Percentiles rank a stretch among this genome's conserved stretches.
phyloP scores from a whole-genome alignment of 2,113 vertebrate species.

The Odontesthes bonariensis region DNA sequence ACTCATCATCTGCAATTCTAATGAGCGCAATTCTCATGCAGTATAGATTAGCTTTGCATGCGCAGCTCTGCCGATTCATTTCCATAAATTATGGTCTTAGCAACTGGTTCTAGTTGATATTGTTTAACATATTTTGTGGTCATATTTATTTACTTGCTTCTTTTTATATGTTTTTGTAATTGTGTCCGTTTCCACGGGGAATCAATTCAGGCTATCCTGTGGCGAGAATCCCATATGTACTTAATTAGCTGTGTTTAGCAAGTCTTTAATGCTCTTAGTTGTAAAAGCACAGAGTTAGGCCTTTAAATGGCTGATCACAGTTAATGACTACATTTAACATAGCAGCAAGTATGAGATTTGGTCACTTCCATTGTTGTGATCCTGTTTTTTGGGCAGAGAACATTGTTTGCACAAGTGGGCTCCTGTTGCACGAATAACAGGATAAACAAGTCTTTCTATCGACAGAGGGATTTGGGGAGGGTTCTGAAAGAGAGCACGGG shows the following conservation, averaged over 20 bases:
- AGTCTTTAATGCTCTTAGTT: background rate
- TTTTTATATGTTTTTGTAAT: background rate
- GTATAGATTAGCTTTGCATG: background rate
- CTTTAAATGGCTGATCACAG: background rate
- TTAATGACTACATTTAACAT: background rate
- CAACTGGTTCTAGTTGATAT: background rate
- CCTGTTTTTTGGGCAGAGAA: constrained; percentile 21
- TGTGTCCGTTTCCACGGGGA: background rate
- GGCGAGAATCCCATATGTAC: background rate
- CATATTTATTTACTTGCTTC: background rate
- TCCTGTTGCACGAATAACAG: constrained; percentile 21
- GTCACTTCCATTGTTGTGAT: constrained; percentile 34
- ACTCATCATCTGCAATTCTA: background rate
- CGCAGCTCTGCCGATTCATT: too few relatives aligned
- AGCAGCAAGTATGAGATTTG: background rate
- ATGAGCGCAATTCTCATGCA: background rate
- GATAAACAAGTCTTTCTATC: constrained; percentile 5
- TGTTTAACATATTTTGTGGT: too few relatives aligned
- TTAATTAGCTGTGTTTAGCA: background rate
- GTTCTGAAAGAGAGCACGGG: constrained; percentile 7
- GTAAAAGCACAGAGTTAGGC: background rate
- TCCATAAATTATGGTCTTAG: too few relatives aligned
- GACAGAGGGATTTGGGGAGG: constrained; percentile 5
- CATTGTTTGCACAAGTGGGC: constrained; percentile 16
- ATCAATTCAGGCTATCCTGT: background rate